Evolutionary conservation across 2,888 invertebrate species (phyloP).

Genomic region (Tipula helvola): DNA sequence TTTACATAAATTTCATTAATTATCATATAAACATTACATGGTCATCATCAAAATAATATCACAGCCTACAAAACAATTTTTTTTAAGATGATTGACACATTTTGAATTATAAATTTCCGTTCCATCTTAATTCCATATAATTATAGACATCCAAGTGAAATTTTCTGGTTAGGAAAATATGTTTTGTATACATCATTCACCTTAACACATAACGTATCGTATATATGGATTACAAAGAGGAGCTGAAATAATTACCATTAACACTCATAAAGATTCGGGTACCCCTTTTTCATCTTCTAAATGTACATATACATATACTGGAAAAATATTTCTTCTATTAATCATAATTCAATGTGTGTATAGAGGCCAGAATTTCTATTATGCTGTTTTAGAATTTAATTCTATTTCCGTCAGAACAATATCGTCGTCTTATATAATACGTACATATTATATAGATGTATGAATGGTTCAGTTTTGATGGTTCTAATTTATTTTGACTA

Average conservation of each 20-base stretch:
- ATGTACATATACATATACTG: not conserved
- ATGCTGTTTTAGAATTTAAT: not conserved
- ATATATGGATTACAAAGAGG: not conserved
- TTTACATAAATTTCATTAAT: not conserved
- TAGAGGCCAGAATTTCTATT: not conserved
- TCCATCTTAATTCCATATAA: not conserved
- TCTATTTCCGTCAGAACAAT: not conserved
- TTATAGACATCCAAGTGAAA: not conserved
- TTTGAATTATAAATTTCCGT: not conserved
- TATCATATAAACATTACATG: not conserved
- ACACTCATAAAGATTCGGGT: not conserved
- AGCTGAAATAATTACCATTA: not conserved
- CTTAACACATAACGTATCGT: not conserved
- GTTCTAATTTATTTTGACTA: conserved; percentile 7
- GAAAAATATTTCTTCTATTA: not conserved
- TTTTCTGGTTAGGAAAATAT: not conserved
- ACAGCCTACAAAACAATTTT: not conserved
- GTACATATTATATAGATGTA: too few relatives aligned
- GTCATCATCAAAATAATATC: not conserved
- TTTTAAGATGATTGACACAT: not conserved
- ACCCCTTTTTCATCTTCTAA: not conserved
- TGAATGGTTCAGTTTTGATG: not conserved
- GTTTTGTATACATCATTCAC: not conserved
- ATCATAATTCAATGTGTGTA: not conserved
- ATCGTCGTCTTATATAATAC: not conserved